Base-by-base conservation (phyloP, 1,140 invertebrate genomes). In the Cyclargus thomasi region DNA sequence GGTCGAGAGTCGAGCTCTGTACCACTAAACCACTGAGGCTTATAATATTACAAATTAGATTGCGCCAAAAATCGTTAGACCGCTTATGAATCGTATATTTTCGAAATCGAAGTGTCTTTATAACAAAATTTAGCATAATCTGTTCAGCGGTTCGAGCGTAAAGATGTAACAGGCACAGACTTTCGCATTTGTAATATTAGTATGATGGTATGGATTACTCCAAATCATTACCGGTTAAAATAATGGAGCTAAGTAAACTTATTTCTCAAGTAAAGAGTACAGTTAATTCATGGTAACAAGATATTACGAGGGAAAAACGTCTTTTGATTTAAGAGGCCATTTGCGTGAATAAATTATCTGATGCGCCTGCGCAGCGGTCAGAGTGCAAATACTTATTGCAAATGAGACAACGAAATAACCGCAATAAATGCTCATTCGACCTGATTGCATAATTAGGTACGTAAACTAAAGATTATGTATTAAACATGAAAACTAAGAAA, bases 381-480 rank as follows among this genome's bases (percentile, higher is more conserved):
- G 18, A 59, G 55, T 59, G 55, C 55, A 59, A 59, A 59, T 18
- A 59, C 20, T 59, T 59, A 59, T 59, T 59, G 55, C 55, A 59
- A 59, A 59, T 59, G 55, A 59, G 55, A 59, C 55, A 59, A 11
- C 18, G 7, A 59, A 59, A 59, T 59, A 10, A 59, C 55, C 21
- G 55, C 55, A 8, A 47, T 47, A 47, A 47, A 47, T 47, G 39
- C 39, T 47, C 14, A 47, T 55, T 55, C 11, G 55, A 59, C 55
- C 18, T 21, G 55, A 18, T 59, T 59, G 21, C 55, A 59, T 59
- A 21, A 47, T 16, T 11, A 47, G 3, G 39, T 47, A 47, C 36
- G 10, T 8, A 47, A 47, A 47, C 10, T 47, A 47, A 47, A 47
- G 10, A 35, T 35, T 35, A 47, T 14, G 39, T 16, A 29, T 29